These are phyloP conservation scores for Siphonodentalium dalli DNA, from an alignment of 2,888 invertebrate genomes.

Conservation along the genomic window DNA sequence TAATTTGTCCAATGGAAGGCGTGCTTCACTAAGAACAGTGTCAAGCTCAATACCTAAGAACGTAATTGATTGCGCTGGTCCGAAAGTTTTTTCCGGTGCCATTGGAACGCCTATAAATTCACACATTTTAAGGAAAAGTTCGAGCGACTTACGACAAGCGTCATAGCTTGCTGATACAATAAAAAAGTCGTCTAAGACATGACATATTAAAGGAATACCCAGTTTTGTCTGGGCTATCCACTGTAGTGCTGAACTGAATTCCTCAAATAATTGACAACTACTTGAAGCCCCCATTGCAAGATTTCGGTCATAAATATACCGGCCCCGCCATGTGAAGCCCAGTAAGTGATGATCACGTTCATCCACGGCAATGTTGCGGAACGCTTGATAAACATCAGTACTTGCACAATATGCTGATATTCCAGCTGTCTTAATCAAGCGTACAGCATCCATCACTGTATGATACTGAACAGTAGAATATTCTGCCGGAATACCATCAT, in stretches of 20 bases:
- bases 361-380: slow-evolving; percentile 3
- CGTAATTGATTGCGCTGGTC: not conserved
- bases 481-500: slow-evolving; percentile 5
- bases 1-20: not conserved
- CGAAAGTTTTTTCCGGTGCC: not conserved
- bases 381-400: slow-evolving; percentile 8
- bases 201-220: not conserved
- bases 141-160: not conserved
- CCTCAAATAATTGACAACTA: slow-evolving; percentile 7
- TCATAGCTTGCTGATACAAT: not conserved
- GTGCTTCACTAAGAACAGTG: not conserved
- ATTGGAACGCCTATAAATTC: slow-evolving; percentile 3
- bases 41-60: slow-evolving; percentile 7
- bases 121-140: not conserved
- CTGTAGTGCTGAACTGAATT: slow-evolving; percentile 3
- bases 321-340: too few relatives aligned
- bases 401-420: not conserved
- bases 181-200: slow-evolving; percentile 2
- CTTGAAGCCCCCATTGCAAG: not conserved
- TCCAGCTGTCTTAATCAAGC: not conserved
- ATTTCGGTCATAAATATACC: too few relatives aligned
- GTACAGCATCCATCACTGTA: slow-evolving; percentile 3
- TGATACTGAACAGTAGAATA: slow-evolving; percentile 1
- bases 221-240: slow-evolving; percentile 7
- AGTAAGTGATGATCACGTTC: slow-evolving; percentile 5